phyloP scores from a whole-genome alignment of 1,140 invertebrate species.

The Oryzaephilus surinamensis region DNA sequence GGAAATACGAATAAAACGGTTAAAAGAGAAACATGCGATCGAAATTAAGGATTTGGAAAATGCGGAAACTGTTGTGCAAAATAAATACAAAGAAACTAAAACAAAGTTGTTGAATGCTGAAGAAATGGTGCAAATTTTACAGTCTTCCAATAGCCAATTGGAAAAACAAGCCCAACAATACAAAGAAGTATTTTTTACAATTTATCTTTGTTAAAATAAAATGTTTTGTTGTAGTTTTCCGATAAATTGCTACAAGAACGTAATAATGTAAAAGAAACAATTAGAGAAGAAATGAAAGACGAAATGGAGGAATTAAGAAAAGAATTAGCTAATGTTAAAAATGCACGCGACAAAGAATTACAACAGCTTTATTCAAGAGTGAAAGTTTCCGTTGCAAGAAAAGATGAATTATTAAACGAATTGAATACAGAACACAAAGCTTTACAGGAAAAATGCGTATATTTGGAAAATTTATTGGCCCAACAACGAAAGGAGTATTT shows the following conservation, averaged over 20 bases:
- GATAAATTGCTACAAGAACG: conserved; percentile 1
- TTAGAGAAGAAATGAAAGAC: conserved; percentile 36
- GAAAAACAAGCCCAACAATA: conserved; percentile 40
- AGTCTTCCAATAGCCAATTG: conserved; percentile 32
- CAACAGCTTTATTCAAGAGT: conserved; percentile 48
- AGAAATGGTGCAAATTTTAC: conserved; percentile 43
- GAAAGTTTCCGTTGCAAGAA: conserved; percentile 63
- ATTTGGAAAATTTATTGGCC: conserved; percentile 63
- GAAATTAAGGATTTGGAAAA: conserved; percentile 54
- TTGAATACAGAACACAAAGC: conserved; percentile 56
- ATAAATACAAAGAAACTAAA: conserved; percentile 46
- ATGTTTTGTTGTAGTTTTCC: conserved; percentile 8
- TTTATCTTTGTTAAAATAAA: conserved; percentile 3
- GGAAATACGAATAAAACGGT: conserved; percentile 49
- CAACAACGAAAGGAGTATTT: conserved; percentile 52
- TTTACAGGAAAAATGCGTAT: conserved; percentile 55
- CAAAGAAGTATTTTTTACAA: conserved; percentile 38
- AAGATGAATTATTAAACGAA: conserved; percentile 61
- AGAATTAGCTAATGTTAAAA: conserved; percentile 39
- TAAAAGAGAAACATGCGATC: conserved; percentile 62
- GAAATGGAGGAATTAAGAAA: conserved; percentile 35
- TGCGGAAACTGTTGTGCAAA: conserved; percentile 44
- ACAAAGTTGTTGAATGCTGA: conserved; percentile 45
- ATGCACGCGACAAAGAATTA: conserved; percentile 38
- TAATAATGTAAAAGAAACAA: conserved; percentile 4